Base-by-base conservation (phyloP, 35 echinoderm and acorn worm genomes). In the Heliocidaris erythrogramma region DNA sequence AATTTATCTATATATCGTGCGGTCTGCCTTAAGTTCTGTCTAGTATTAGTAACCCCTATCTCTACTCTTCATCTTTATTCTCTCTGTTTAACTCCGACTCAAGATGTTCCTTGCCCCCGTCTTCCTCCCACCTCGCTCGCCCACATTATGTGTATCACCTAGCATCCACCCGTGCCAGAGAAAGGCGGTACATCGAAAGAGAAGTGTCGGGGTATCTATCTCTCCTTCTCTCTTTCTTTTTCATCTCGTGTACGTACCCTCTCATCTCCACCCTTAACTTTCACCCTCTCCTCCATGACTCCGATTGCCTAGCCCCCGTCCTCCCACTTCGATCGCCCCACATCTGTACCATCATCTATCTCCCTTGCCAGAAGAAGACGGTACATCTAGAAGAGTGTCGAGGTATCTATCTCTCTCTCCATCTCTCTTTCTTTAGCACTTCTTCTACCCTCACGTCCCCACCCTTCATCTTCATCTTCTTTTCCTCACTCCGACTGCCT, bases 371-470 rank as follows among this genome's bases (percentile, higher is more conserved):
- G 65, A 78, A 30, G 87, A 89, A 89, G 87, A 7, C 30, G 31
- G 87, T 89, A 89, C 87, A 89, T 92, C 91, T 27, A 30, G 91
- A 29, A 48, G 91, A 92, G 91, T 49, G 91, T 59, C 91, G 50
- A n/a, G 47, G 31, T 13, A 56, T 14, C 9, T 11, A 56, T 56
- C 52, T 56, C 2, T 56, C 52, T 56, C 2, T 56, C 52, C 52
- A 10, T 56, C 11, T 56, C 52, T 56, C 52, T 56, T 56, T 56
- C 52, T 56, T 56, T 56, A 2, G 52, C 10, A 12, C 14, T 10
- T 13, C 10, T 13, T 56, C 52, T 56, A 13, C 52, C 0, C 52
- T 14, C 52, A 14, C 52, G 13, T 11, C 52, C 7, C 14, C 52
- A 56, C 52, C 1, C 52, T 56, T 2, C 52, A 56, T 56, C 52